Conservation (phyloP, 2,113 vertebrate species). For the Cyphomyrus plagiostoma region DNA sequence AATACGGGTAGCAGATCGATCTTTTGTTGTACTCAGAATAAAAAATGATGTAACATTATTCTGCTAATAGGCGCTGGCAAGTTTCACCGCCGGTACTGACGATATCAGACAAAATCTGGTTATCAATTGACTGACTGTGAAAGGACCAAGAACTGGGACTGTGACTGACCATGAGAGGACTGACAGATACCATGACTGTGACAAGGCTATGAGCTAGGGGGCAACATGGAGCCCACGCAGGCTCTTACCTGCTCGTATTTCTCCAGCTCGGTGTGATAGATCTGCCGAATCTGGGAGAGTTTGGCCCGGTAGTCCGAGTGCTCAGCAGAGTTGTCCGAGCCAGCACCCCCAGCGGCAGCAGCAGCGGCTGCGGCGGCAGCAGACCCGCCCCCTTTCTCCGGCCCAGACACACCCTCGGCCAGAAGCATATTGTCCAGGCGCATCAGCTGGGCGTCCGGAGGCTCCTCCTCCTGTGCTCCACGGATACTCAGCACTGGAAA, state of each 20-base stretch:
- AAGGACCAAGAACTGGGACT: background rate
- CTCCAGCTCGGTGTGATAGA: conserved; percentile 98
- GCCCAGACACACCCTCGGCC: conserved; percentile 89
- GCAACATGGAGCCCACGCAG: background rate
- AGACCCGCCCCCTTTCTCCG: conserved; percentile 85
- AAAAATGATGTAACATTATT: background rate
- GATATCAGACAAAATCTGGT: background rate
- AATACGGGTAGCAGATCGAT: background rate
- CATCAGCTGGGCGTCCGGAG: conserved; percentile 93
- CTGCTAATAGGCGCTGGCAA: background rate
- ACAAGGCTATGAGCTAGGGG: background rate
- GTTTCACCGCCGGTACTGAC: background rate
- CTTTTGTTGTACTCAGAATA: background rate
- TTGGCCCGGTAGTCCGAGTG: conserved; percentile 96
- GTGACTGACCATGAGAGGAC: background rate
- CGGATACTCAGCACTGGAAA: conserved; percentile 89
- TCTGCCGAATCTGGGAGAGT: conserved; percentile 92
- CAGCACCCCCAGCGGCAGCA: conserved; percentile 74
- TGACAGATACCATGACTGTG: background rate
- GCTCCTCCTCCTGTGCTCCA: conserved; percentile 92
- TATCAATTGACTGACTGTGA: background rate
- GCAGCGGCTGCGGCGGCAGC: conserved; percentile 82
- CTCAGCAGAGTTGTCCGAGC: conserved; percentile 84
- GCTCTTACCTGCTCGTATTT: conserved; percentile 90
- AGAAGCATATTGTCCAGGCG: conserved; percentile 96